Percentiles rank a stretch among this genome's conserved stretches.
Evolutionary conservation across 92 coral and sea anemone genomes (phyloP).

Genomic region (Meandrina meandrites): DNA sequence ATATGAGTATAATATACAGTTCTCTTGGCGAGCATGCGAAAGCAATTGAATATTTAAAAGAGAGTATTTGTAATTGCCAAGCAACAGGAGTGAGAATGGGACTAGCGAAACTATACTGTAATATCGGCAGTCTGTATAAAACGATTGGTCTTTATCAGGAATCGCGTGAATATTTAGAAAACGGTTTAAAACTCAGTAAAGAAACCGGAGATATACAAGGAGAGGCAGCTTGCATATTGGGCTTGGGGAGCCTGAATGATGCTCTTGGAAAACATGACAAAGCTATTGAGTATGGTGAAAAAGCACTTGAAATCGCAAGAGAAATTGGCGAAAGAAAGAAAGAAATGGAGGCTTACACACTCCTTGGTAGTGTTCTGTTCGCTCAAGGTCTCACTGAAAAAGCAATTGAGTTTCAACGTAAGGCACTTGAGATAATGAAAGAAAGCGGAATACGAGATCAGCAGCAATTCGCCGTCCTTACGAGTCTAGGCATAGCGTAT

Average conservation of each 20-base stretch:
- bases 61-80: background rate
- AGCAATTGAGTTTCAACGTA: background rate
- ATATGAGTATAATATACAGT: background rate
- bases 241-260: background rate
- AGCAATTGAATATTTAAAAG: background rate
- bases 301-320: background rate
- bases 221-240: background rate
- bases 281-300: background rate
- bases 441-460: background rate
- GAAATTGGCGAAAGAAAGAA: background rate
- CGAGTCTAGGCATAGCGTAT: background rate
- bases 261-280: conserved; percentile 6
- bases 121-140: background rate
- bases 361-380: background rate
- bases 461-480: background rate
- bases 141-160: background rate
- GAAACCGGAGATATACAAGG: background rate
- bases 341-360: too few relatives aligned
- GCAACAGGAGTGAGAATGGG: background rate
- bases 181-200: background rate
- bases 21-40: background rate
- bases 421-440: conserved; percentile 7
- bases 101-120: background rate
- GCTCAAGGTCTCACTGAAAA: background rate
- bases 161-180: background rate